Evolutionary conservation across 2,113 vertebrate genomes (phyloP).

Genomic region (Siniperca chuatsi): DNA sequence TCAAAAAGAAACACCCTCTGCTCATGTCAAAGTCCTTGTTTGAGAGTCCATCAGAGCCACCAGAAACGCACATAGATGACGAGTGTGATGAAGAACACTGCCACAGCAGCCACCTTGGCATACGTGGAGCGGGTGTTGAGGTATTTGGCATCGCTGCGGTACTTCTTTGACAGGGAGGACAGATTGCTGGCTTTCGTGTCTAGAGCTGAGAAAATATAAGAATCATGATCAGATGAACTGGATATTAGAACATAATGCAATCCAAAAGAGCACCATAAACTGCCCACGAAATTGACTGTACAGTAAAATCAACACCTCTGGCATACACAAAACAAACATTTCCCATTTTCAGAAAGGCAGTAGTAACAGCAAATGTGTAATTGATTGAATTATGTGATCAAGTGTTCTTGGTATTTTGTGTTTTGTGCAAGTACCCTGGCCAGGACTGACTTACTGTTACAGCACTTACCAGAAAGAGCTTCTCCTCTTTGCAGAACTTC

Average conservation of each 20-base stretch:
- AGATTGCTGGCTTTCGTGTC: constrained; percentile 97
- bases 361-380: background rate
- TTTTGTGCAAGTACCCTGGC: background rate
- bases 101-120: constrained; percentile 92
- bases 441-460: background rate
- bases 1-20: background rate
- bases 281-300: background rate
- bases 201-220: constrained; percentile 84
- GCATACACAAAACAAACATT: no score
- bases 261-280: background rate
- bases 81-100: constrained; percentile 94
- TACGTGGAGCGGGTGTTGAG: constrained; percentile 98
- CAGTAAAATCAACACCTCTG: background rate
- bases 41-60: constrained; percentile 90
- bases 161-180: constrained; percentile 95
- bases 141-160: constrained; percentile 95
- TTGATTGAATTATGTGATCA: background rate
- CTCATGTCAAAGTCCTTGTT: background rate
- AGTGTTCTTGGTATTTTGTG: background rate
- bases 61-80: constrained; percentile 96
- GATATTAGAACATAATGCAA: background rate
- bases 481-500: constrained; percentile 96
- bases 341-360: background rate
- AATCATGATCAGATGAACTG: background rate
- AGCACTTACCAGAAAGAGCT: constrained; percentile 90